These are phyloP conservation scores for Ips nitidus DNA, from an alignment of 1,140 invertebrate genomes.

Conservation along the genomic window DNA sequence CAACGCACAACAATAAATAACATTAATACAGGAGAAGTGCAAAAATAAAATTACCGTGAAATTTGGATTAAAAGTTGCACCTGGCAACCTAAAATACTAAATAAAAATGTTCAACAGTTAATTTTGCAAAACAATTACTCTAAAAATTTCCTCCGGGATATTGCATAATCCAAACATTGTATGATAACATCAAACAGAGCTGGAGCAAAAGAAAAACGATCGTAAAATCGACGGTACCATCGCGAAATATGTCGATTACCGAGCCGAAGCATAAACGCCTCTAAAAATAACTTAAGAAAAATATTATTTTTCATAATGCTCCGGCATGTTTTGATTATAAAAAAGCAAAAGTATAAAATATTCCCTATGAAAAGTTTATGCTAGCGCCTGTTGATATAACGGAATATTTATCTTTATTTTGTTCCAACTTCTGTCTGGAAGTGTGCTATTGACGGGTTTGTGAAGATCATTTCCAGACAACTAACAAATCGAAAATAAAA, in stretches of 20 bases:
- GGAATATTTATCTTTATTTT: conserved; percentile 27
- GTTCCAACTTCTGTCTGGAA: neutral
- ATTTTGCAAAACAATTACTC: too few species aligned
- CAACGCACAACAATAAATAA: too few species aligned
- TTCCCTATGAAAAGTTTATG: conserved; percentile 29
- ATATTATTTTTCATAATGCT: conserved; percentile 34
- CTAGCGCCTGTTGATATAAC: conserved; percentile 20
- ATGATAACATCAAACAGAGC: neutral
- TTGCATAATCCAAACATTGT: too few species aligned
- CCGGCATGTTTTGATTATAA: conserved; percentile 28
- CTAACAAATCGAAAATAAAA: too few species aligned
- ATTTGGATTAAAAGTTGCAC: too few species aligned
- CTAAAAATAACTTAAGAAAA: conserved; percentile 29
- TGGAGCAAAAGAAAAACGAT: neutral
- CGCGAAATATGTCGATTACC: conserved; percentile 19
- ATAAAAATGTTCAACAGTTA: too few species aligned
- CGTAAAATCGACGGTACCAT: neutral
- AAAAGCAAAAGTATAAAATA: conserved; percentile 30
- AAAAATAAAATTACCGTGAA: too few species aligned
- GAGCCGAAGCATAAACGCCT: conserved; percentile 11
- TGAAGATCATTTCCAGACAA: too few species aligned
- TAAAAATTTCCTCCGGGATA: too few species aligned
- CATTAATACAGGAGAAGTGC: too few species aligned
- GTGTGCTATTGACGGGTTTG: too few species aligned
- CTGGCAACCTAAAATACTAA: too few species aligned